phyloP scores from a whole-genome alignment of 2,888 invertebrate genomes.

The Syrphus vitripennis region DNA sequence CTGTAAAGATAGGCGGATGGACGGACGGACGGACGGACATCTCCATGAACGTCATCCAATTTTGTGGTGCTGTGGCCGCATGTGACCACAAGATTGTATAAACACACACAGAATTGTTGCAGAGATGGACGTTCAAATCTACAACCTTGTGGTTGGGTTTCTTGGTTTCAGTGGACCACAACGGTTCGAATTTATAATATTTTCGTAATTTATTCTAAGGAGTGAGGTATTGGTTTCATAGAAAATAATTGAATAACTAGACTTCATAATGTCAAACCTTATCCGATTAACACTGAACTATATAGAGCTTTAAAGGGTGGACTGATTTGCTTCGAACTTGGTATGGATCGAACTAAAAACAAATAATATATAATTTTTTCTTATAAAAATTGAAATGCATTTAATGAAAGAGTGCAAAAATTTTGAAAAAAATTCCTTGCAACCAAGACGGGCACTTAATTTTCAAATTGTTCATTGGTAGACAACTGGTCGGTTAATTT shows the following conservation, averaged over 20 bases:
- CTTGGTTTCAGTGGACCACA: slow-evolving; percentile 45
- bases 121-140: slow-evolving; percentile 14
- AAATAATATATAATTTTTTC: too few species aligned
- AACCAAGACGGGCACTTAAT: neutral
- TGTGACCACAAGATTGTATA: slow-evolving; percentile 44
- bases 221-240: neutral
- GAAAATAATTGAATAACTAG: too few species aligned
- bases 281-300: too few species aligned
- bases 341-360: too few species aligned
- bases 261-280: too few species aligned
- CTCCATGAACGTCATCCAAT: slow-evolving; percentile 54
- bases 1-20: neutral
- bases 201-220: neutral
- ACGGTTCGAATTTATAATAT: slow-evolving; percentile 33
- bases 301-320: too few species aligned
- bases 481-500: slow-evolving; percentile 49
- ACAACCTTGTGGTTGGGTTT: slow-evolving; percentile 43
- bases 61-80: slow-evolving; percentile 47
- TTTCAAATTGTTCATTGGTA: neutral
- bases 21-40: neutral
- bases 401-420: too few species aligned
- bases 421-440: neutral
- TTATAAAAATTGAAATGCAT: too few species aligned
- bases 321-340: too few species aligned
- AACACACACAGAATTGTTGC: slow-evolving; percentile 15